Percentiles rank a stretch among this genome's conserved stretches.
These are phyloP conservation scores for Phyllopteryx taeniolatus DNA, from an alignment of 2,113 vertebrate species.

Conservation along the genomic window DNA sequence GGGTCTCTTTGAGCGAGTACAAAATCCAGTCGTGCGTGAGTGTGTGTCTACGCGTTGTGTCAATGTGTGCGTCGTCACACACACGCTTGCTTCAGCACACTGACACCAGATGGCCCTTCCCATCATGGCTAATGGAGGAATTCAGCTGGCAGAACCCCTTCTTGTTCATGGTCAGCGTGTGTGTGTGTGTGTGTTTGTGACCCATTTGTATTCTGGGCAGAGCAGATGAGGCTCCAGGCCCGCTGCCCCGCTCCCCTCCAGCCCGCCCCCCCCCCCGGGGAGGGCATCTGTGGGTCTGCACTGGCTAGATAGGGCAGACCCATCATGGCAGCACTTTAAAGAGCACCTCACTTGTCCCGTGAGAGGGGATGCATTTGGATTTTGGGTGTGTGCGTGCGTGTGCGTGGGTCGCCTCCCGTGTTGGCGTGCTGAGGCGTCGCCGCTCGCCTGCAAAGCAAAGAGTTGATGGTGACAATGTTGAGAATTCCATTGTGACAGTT, in stretches of 20 bases:
- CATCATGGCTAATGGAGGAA: conserved; percentile 77
- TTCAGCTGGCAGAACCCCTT: conserved; percentile 75
- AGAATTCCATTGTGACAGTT: conserved; percentile 1
- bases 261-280: conserved; percentile 62
- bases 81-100: conserved; percentile 72
- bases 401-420: conserved; percentile 28
- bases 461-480: background rate
- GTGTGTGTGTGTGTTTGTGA: conserved; percentile 55
- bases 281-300: conserved; percentile 73
- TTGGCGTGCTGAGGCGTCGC: conserved; percentile 33
- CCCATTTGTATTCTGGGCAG: conserved; percentile 82
- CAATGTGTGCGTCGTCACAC: conserved; percentile 45
- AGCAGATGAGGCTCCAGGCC: conserved; percentile 78
- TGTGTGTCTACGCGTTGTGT: conserved; percentile 13
- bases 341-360: conserved; percentile 57
- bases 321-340: conserved; percentile 73
- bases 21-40: conserved; percentile 20
- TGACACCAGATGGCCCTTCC: conserved; percentile 79
- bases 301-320: conserved; percentile 70
- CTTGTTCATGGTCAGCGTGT: conserved; percentile 70
- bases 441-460: conserved; percentile 16
- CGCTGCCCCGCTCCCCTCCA: conserved; percentile 62
- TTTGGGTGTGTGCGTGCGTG: conserved; percentile 38
- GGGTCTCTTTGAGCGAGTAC: conserved; percentile 13
- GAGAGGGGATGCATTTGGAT: conserved; percentile 56